Evolutionary conservation across 2,888 invertebrate species (phyloP).

Genomic region (Apamea crenata): DNA sequence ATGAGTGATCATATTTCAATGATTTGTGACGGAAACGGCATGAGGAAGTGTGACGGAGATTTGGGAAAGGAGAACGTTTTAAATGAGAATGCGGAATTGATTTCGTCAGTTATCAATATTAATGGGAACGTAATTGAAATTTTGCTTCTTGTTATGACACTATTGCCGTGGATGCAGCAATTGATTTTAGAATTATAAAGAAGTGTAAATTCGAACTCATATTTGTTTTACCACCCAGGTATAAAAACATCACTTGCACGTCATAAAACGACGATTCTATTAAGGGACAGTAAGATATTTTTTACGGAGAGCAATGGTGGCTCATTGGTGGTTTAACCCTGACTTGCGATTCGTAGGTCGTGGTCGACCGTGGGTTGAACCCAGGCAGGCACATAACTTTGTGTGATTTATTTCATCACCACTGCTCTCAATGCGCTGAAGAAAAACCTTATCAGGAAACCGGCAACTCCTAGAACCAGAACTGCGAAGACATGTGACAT

Average conservation of each 20-base stretch:
- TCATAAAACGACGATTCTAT: background rate
- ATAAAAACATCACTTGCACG: background rate
- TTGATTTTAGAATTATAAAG: background rate
- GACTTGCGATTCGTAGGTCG: too few relatives aligned
- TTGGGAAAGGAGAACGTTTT: background rate
- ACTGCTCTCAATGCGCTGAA: too few relatives aligned
- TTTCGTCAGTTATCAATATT: background rate
- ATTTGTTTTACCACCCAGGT: background rate
- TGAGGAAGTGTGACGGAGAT: background rate
- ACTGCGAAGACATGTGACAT: too few relatives aligned
- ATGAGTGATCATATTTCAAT: slow-evolving; percentile 53
- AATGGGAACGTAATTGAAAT: too few relatives aligned
- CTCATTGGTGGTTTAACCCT: too few relatives aligned
- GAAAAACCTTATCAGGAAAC: too few relatives aligned
- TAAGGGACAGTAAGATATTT: too few relatives aligned
- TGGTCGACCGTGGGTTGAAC: too few relatives aligned
- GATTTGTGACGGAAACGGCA: slow-evolving; percentile 16
- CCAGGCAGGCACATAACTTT: too few relatives aligned
- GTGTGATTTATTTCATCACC: too few relatives aligned
- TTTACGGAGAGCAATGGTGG: too few relatives aligned
- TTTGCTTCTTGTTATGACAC: background rate
- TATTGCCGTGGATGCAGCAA: background rate
- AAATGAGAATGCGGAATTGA: background rate
- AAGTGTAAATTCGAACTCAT: background rate
- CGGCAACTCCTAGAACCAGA: too few relatives aligned